Conservation (phyloP, 2,888 invertebrate species). For the Catocala nupta region DNA sequence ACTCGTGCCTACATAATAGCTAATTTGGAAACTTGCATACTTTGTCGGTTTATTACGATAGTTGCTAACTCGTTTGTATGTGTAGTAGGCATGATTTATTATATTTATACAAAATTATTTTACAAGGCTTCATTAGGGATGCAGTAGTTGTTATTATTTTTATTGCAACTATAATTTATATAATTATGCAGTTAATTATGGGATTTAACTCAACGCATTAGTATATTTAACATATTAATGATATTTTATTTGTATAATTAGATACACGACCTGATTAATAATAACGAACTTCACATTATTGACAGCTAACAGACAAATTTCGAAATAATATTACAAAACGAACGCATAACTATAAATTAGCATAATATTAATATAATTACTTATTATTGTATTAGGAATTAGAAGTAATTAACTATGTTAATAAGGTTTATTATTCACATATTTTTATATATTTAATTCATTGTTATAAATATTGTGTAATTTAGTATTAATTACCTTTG, state of each 20-base stretch:
- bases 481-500: slow-evolving; percentile 44
- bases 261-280: too few relatives aligned
- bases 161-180: too few relatives aligned
- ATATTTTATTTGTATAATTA: too few relatives aligned
- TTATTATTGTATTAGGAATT: background rate
- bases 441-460: slow-evolving; percentile 2
- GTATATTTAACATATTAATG: too few relatives aligned
- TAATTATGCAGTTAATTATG: too few relatives aligned
- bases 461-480: slow-evolving; percentile 27
- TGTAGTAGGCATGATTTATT: too few relatives aligned
- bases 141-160: too few relatives aligned
- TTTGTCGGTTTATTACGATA: background rate
- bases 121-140: too few relatives aligned
- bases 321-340: slow-evolving; percentile 19
- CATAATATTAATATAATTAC: background rate
- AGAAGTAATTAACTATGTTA: background rate
- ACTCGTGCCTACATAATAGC: background rate
- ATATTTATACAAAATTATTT: too few relatives aligned
- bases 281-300: slow-evolving; percentile 1
- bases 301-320: slow-evolving; percentile 13
- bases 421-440: background rate
- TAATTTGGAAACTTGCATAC: background rate
- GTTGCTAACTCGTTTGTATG: too few relatives aligned
- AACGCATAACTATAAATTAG: slow-evolving; percentile 7
- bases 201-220: too few relatives aligned